Percentiles rank a stretch among this genome's conserved stretches.
These are phyloP conservation scores for Athripsodes cinereus DNA, from an alignment of 2,888 invertebrate species.

Conservation along the genomic window DNA sequence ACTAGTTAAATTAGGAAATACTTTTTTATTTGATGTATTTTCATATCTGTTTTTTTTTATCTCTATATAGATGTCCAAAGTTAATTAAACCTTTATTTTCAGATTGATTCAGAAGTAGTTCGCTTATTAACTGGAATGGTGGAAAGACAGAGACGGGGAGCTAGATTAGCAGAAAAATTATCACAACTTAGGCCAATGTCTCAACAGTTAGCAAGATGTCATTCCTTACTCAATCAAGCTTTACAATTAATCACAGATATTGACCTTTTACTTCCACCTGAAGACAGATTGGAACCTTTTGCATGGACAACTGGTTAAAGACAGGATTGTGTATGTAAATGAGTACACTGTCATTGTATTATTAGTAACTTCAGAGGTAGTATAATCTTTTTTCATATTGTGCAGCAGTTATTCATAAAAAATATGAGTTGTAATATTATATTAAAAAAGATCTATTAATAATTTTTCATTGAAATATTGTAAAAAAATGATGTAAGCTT, in stretches of 20 bases:
- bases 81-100: background rate
- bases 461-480: too few relatives aligned
- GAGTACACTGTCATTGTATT: too few relatives aligned
- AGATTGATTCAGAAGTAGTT: conserved; percentile 60
- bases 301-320: conserved; percentile 70
- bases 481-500: too few relatives aligned
- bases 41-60: too few relatives aligned
- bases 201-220: conserved; percentile 75
- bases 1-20: too few relatives aligned
- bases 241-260: conserved; percentile 51
- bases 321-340: background rate
- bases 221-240: conserved; percentile 72
- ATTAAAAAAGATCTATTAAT: too few relatives aligned
- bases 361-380: too few relatives aligned
- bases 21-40: too few relatives aligned
- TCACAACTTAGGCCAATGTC: conserved; percentile 77
- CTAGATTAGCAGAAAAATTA: conserved; percentile 80
- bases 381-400: too few relatives aligned
- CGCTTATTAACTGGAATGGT: conserved; percentile 48
- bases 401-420: too few relatives aligned
- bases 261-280: conserved; percentile 37
- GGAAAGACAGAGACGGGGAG: conserved; percentile 78
- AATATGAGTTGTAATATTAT: too few relatives aligned
- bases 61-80: too few relatives aligned
- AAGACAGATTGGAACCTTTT: conserved; percentile 81